These are phyloP conservation scores for Mythimna ferrago DNA, from an alignment of 2,888 invertebrate species.

Conservation along the genomic window DNA sequence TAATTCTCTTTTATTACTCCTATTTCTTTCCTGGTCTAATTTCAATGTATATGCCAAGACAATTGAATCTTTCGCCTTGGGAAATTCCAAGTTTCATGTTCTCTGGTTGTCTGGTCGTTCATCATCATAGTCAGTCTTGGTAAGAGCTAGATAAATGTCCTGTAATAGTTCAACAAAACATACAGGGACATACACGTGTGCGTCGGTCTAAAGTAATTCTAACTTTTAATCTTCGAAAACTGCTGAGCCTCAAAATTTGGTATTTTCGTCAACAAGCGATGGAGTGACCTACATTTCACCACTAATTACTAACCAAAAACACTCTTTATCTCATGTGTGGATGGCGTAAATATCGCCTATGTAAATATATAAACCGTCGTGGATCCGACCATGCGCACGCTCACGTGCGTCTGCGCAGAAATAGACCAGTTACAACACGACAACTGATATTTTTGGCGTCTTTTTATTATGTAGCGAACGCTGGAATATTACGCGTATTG, in stretches of 20 bases:
- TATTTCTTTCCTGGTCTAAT: neutral
- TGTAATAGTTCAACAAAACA: neutral
- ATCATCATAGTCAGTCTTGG: slow-evolving; percentile 3
- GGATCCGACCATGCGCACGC: slow-evolving; percentile 42
- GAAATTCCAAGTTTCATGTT: neutral
- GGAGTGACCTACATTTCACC: neutral
- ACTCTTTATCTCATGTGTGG: neutral
- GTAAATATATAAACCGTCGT: slow-evolving; percentile 38
- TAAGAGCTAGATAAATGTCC: neutral
- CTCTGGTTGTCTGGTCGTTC: slow-evolving; percentile 17
- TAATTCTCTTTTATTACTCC: no score
- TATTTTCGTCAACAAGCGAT: neutral
- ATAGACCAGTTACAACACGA: slow-evolving; percentile 58
- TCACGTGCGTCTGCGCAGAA: slow-evolving; percentile 53
- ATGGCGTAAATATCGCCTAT: neutral
- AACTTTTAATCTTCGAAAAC: neutral
- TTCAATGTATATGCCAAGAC: neutral
- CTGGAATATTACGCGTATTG: slow-evolving; percentile 39
- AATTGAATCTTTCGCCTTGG: neutral
- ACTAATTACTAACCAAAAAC: slow-evolving; percentile 11
- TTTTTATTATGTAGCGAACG: slow-evolving; percentile 42
- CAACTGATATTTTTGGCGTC: slow-evolving; percentile 55
- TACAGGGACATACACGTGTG: no score
- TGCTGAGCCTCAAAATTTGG: neutral
- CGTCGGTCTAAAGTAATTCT: no score